Evolutionary conservation across 2,888 invertebrate genomes (phyloP), one percentile per base, ranked within the genome.

Genomic region (Auanema freiburgensis): DNA sequence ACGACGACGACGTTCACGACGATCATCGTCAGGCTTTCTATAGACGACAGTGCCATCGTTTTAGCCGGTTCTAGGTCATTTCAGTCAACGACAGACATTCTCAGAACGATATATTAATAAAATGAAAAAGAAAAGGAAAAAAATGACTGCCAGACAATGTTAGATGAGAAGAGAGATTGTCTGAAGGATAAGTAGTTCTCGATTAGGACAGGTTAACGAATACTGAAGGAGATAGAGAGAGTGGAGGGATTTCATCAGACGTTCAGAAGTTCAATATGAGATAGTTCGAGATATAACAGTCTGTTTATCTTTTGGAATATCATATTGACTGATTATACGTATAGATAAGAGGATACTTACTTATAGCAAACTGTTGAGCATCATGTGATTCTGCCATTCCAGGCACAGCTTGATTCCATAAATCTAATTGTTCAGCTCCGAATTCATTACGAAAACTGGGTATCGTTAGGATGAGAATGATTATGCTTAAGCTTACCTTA

Each of bases 401-500:
- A 11, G 57, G 62, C 54, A 57, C 60, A 63, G 65, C 65, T 11
- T 58, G 59, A 50, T 64, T 65, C 69, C 66, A 63, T 49, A 71
- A 55, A 24, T 68, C 66, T 42, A 71, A 65, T 14, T 59, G 67
- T 23, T 74, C 72, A 6, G 67, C 59, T 25, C 66, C 66, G n/a
- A 72, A 69, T 21, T 74, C 71, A 33, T 66, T 65, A 49, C 71
- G 66, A 62, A 62, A 67, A 55, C 58, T 33, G 23, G 42, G 54
- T 24, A 25, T 41, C 1, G 21, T 16, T 46, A 18, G 16, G 6
- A 16, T 6, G 11, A 23, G 53, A 6, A 18, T 5, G 33, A 33
- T 33, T 33, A 33, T 33, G 4, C 33, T 3, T 8, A 33, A 33
- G 8, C 8, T 33, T 33, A 33, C 33, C 33, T 33, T 33, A 33